These are phyloP conservation scores for Bothrops jararaca DNA, from an alignment of 2,113 vertebrate species.

Conservation along the genomic window DNA sequence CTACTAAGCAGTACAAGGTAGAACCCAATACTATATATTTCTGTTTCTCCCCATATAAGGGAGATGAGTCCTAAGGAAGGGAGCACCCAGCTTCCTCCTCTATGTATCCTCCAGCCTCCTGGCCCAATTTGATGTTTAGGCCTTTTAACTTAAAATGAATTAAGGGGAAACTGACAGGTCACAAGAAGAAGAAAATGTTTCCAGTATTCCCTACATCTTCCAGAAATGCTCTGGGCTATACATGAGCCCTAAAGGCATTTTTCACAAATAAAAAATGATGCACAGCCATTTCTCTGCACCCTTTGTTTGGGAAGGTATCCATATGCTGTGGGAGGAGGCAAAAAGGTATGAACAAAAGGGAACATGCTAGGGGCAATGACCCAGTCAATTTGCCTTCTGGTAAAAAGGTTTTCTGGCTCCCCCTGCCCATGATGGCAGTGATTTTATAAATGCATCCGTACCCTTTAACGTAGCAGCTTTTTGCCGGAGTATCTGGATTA, in stretches of 20 bases:
- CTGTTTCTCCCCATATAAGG: not conserved
- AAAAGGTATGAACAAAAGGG: not conserved
- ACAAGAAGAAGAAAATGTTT: not conserved
- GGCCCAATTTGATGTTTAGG: not conserved
- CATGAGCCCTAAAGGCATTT: not conserved
- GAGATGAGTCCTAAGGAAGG: not conserved
- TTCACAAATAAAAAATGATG: not conserved
- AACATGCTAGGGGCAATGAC: not conserved
- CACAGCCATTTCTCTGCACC: not conserved
- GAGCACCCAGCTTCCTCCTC: not conserved
- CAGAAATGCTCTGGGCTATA: not conserved
- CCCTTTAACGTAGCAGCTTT: not conserved
- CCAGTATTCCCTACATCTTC: not conserved
- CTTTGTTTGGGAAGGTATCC: not conserved
- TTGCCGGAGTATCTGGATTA: not conserved
- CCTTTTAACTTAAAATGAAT: not conserved
- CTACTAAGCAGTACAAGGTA: not conserved
- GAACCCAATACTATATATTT: not conserved
- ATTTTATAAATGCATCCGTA: not conserved
- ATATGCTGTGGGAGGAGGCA: not conserved
- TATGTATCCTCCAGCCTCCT: not conserved
- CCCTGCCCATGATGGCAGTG: not conserved
- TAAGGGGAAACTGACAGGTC: not conserved
- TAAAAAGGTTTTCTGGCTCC: not conserved
- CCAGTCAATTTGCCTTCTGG: not conserved